These are phyloP conservation scores for Platichthys stellatus DNA, from an alignment of 2,113 vertebrate genomes.

Conservation along the genomic window DNA sequence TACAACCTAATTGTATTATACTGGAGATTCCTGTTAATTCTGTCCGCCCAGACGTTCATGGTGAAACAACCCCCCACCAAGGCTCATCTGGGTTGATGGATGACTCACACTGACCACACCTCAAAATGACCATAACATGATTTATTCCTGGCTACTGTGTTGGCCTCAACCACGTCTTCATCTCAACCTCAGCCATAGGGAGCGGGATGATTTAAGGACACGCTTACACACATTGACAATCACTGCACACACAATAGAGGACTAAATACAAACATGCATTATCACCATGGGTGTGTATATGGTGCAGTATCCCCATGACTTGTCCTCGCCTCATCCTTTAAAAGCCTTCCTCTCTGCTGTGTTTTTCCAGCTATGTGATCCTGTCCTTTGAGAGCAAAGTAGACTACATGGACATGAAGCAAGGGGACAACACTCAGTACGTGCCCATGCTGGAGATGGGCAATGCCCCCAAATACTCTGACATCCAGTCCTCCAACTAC, in stretches of 20 bases:
- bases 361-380: slow-evolving; percentile 91
- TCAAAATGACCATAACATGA: slow-evolving; percentile 63
- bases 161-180: slow-evolving; percentile 50
- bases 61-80: slow-evolving; percentile 28
- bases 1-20: slow-evolving; percentile 70
- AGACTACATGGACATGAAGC: slow-evolving; percentile 99
- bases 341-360: slow-evolving; percentile 25
- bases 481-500: slow-evolving; percentile 90
- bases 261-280: neutral
- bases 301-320: neutral
- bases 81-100: slow-evolving; percentile 55
- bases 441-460: slow-evolving; percentile 97
- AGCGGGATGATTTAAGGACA: slow-evolving; percentile 30
- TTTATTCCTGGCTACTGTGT: slow-evolving; percentile 60
- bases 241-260: neutral
- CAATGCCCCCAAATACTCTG: slow-evolving; percentile 90
- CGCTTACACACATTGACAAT: neutral
- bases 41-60: slow-evolving; percentile 25
- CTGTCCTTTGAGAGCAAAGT: slow-evolving; percentile 96
- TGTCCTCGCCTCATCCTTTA: slow-evolving; percentile 14
- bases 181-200: slow-evolving; percentile 21
- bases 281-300: neutral
- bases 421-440: slow-evolving; percentile 93
- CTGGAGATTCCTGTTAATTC: slow-evolving; percentile 69
- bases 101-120: slow-evolving; percentile 76